A percentile compares a stretch with the other conserved stretches of the same genome.
Evolutionary conservation across 2,113 vertebrate genomes (phyloP).

Genomic region (Anser brachyrhynchus): DNA sequence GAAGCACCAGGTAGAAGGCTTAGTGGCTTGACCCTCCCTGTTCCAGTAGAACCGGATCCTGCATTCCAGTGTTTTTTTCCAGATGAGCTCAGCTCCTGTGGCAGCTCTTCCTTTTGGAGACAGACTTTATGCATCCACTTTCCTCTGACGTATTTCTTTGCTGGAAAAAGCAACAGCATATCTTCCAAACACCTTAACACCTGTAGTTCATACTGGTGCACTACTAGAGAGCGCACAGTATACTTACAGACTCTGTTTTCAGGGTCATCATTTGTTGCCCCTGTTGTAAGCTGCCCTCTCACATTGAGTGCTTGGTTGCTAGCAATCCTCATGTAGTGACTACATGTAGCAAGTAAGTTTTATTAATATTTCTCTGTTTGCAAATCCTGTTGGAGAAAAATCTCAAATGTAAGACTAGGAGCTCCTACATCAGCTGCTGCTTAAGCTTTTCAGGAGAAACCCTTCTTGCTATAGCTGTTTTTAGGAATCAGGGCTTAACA

Average conservation of each 20-base stretch:
- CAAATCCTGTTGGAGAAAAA: neutral
- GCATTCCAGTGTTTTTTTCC: neutral
- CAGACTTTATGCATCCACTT: neutral
- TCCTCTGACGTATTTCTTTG: neutral
- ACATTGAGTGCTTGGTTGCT: neutral
- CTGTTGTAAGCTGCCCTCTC: neutral
- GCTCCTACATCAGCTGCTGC: neutral
- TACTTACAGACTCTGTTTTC: neutral
- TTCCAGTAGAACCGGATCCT: neutral
- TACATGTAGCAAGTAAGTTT: neutral
- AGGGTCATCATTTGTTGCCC: neutral
- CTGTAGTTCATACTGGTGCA: neutral
- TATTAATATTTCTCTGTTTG: neutral
- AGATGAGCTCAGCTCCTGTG: neutral
- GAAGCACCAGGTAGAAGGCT: neutral
- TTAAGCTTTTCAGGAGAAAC: neutral
- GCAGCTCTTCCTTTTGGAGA: neutral
- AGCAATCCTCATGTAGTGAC: neutral
- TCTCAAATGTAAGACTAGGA: neutral
- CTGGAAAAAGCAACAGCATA: neutral
- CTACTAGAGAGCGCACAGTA: neutral
- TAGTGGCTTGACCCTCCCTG: neutral
- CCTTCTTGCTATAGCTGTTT: neutral
- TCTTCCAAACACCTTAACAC: neutral
- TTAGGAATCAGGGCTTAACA: neutral